Conservation (phyloP, 1,140 invertebrate genomes). For the Diabrotica virgifera region DNA sequence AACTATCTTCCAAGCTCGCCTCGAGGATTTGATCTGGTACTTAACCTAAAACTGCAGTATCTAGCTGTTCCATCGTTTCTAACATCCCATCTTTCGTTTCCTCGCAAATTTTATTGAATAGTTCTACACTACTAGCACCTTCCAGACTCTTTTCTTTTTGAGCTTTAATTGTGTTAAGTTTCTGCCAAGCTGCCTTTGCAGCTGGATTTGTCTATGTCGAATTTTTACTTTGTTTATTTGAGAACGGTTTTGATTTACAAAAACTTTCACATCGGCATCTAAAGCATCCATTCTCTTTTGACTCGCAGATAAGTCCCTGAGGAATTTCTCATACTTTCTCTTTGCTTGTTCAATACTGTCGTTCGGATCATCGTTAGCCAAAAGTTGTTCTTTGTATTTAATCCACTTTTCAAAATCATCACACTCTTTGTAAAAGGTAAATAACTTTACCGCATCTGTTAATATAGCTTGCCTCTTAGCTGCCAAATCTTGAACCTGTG, state of each 20-base stretch:
- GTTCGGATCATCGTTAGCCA: constrained; percentile 77
- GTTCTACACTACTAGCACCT: constrained; percentile 79
- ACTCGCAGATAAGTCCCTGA: constrained; percentile 92
- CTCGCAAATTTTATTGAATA: constrained; percentile 91
- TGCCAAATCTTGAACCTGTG: constrained; percentile 77
- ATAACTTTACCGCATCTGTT: constrained; percentile 89
- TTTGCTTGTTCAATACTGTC: constrained; percentile 93
- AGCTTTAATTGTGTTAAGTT: constrained; percentile 82
- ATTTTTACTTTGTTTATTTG: constrained; percentile 81
- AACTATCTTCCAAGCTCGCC: constrained; percentile 23
- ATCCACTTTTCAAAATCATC: constrained; percentile 98
- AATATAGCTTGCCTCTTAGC: constrained; percentile 74
- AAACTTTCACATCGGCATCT: constrained; percentile 82
- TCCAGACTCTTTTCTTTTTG: constrained; percentile 90
- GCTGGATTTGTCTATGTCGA: constrained; percentile 81
- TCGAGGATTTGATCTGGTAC: constrained; percentile 24
- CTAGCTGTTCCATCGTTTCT: constrained; percentile 85
- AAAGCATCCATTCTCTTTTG: constrained; percentile 87
- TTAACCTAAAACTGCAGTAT: constrained; percentile 66
- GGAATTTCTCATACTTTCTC: constrained; percentile 93
- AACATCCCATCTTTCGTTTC: constrained; percentile 93
- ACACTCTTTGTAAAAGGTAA: constrained; percentile 95
- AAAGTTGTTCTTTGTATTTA: constrained; percentile 87
- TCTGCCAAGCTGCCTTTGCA: constrained; percentile 83
- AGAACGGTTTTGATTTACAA: constrained; percentile 80